Evolutionary conservation across 2,888 invertebrate species (phyloP).

Genomic region (Anthrax anthrax): DNA sequence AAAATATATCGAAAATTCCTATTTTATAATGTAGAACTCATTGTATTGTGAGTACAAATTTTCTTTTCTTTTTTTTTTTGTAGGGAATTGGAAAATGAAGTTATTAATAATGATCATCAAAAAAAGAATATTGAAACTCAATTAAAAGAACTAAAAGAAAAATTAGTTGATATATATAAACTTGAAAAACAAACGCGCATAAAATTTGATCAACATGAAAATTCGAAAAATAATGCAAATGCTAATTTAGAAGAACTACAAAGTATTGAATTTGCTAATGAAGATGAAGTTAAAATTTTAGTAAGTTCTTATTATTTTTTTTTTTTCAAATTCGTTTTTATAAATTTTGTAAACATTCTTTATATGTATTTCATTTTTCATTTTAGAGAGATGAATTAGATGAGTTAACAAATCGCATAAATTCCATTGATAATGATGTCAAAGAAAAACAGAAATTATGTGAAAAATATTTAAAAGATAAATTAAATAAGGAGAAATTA

Average conservation of each 20-base stretch:
- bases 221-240: constrained; percentile 12
- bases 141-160: constrained; percentile 11
- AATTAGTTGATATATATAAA: constrained; percentile 14
- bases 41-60: neutral
- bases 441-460: constrained; percentile 26
- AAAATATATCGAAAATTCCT: too few species aligned
- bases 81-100: constrained; percentile 15
- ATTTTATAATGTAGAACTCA: neutral
- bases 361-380: constrained; percentile 17
- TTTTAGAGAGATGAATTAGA: constrained; percentile 30
- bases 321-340: neutral
- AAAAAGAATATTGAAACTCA: constrained; percentile 10
- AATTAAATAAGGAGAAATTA: constrained; percentile 28
- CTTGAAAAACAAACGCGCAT: constrained; percentile 13
- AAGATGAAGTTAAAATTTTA: constrained; percentile 24
- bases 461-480: constrained; percentile 28
- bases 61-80: constrained; percentile 1
- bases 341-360: neutral
- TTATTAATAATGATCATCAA: constrained; percentile 6
- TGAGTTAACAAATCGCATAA: constrained; percentile 19
- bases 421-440: constrained; percentile 15
- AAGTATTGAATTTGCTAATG: constrained; percentile 24
- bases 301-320: constrained; percentile 18
- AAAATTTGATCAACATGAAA: constrained; percentile 15
- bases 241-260: constrained; percentile 24